Evolutionary conservation across 2,888 invertebrate species (phyloP).

Genomic region (Dusona sp.): DNA sequence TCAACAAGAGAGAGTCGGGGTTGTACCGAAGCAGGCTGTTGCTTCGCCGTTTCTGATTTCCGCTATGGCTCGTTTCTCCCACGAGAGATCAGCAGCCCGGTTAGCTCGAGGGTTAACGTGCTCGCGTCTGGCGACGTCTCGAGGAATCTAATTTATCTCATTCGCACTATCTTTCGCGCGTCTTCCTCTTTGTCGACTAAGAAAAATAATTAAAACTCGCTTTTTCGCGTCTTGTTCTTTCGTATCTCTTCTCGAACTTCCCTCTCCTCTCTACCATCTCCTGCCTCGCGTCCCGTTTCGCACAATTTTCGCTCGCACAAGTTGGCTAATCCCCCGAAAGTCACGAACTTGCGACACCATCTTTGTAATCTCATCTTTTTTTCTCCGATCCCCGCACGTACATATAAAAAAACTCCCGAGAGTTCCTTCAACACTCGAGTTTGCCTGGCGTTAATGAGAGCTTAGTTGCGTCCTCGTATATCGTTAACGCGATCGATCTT

Average conservation of each 20-base stretch:
- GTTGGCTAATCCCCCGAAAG: slow-evolving; percentile 63
- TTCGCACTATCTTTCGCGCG: slow-evolving; percentile 45
- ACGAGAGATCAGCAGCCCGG: background rate
- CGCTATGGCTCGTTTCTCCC: background rate
- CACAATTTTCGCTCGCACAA: slow-evolving; percentile 18
- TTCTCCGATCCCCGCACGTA: background rate
- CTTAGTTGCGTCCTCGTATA: slow-evolving; percentile 1
- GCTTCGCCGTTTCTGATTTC: background rate
- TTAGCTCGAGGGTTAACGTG: background rate
- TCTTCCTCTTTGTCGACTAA: slow-evolving; percentile 43
- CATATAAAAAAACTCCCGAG: background rate
- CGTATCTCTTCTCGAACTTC: background rate
- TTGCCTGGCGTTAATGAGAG: slow-evolving; percentile 13
- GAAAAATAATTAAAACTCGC: slow-evolving; percentile 69
- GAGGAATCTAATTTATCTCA: slow-evolving; percentile 65
- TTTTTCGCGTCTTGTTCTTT: background rate
- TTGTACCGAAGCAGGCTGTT: background rate
- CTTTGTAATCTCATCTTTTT: slow-evolving; percentile 32
- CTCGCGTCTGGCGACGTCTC: slow-evolving; percentile 45
- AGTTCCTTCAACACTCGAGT: slow-evolving; percentile 1
- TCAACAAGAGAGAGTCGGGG: slow-evolving; percentile 21
- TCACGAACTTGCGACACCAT: slow-evolving; percentile 51
- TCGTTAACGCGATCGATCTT: slow-evolving; percentile 28
- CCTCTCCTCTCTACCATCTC: background rate
- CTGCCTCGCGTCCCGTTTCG: slow-evolving; percentile 11